Base-by-base conservation (phyloP, 1,140 invertebrate species). In the Maconellicoccus hirsutus region DNA sequence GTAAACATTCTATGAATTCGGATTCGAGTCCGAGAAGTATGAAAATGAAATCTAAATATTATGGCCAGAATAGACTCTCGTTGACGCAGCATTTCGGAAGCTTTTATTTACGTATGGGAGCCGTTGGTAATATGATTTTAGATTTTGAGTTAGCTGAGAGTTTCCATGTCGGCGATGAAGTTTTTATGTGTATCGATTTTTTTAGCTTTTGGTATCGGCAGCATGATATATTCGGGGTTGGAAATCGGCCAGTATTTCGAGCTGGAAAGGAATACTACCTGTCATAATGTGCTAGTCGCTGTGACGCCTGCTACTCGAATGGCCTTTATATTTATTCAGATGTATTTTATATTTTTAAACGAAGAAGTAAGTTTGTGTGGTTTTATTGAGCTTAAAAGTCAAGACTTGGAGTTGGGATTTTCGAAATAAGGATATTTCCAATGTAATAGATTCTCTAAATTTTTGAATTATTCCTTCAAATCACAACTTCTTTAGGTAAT, bases 271-370 rank as follows among this genome's bases (percentile, higher is more conserved):
- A 87, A 91, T 75, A 89, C 89, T 14, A 89, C 91, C 74, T 95
- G 93, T 76, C 88, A 92, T 77, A 94, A 92, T 76, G 87, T 94
- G 16, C 83, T 96, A 76, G 82, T 93, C 33, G 92, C 90, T 0
- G 78, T 96, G 6, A 94, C 91, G 0, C 93, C 93, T 0, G 88
- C 89, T 4, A 90, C 90, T 0, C 82, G 93, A 73, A 94, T 95
- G 89, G 87, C 90, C 69, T 94, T 96, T 81, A 95, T 93, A 74
- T 93, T 96, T 78, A 90, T 94, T 75, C 94, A 96, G 80, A 93
- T 96, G 86, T 96, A 95, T 80, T 96, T 96, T 81, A 94, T 97
- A 79, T 96, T 97, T 81, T 84, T 96, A 19, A 95, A 95, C 79
- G 92, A 93, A 77, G 91, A 93, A 84, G 89, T 90, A 76, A 33